Evolutionary conservation across 2,113 vertebrate species (phyloP).

Genomic region (Pantherophis guttatus): DNA sequence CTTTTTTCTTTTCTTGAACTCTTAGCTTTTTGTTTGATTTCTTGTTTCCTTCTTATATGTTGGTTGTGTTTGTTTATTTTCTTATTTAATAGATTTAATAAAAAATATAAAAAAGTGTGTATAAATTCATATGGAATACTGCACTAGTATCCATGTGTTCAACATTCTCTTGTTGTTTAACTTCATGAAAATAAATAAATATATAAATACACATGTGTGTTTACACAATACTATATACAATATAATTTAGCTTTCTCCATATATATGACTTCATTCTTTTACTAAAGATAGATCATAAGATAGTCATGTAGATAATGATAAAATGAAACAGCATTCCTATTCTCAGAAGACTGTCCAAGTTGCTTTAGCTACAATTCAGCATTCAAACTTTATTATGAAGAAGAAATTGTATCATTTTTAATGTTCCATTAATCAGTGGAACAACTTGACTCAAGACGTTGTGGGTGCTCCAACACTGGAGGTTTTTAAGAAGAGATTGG

Average conservation of each 20-base stretch:
- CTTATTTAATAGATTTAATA: background rate
- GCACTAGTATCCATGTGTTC: background rate
- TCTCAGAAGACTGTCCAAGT: background rate
- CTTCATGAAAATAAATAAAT: background rate
- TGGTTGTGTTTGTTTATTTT: background rate
- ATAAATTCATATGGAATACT: background rate
- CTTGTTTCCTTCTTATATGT: no score
- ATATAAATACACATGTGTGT: background rate
- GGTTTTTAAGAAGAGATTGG: background rate
- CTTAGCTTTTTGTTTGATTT: no score
- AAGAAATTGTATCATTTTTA: background rate
- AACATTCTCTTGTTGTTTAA: background rate
- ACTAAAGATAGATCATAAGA: slow-evolving; percentile 54
- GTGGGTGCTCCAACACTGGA: background rate
- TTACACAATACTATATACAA: background rate
- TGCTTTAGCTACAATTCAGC: background rate
- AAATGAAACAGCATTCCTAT: background rate
- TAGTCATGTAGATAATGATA: slow-evolving; percentile 34
- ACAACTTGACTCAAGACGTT: background rate
- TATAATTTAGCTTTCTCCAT: slow-evolving; percentile 26
- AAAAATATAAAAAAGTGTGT: background rate
- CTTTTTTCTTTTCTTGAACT: no score
- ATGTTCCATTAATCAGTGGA: background rate
- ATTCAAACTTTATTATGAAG: background rate
- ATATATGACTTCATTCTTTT: slow-evolving; percentile 35